Evolutionary conservation across 2,888 invertebrate species (phyloP).

Genomic region (Caenorhabditis wallacei): DNA sequence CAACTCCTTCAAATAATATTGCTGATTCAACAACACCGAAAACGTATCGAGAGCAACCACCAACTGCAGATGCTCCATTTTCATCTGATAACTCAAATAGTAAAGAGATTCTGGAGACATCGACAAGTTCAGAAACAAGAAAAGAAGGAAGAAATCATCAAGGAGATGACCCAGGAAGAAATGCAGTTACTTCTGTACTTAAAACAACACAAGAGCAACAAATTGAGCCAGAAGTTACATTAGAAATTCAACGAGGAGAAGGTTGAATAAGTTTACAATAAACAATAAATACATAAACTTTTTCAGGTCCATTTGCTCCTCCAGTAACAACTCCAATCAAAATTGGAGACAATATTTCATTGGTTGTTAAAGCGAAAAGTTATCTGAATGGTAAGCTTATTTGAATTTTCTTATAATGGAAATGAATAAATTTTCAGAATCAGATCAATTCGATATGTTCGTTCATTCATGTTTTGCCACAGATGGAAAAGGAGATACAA

Average conservation of each 20-base stretch:
- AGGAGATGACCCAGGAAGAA: conserved; percentile 27
- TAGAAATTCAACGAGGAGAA: conserved; percentile 80
- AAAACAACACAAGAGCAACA: conserved; percentile 67
- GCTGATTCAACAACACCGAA: conserved; percentile 47
- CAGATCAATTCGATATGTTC: conserved; percentile 80
- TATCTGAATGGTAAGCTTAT: conserved; percentile 60
- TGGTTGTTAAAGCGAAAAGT: conserved; percentile 78
- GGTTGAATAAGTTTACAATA: conserved; percentile 40
- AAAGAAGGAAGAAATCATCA: not conserved
- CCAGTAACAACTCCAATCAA: conserved; percentile 77
- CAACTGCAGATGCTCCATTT: conserved; percentile 62
- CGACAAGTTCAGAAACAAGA: conserved; percentile 4
- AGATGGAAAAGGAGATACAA: conserved; percentile 78
- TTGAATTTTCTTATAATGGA: not conserved
- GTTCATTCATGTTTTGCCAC: conserved; percentile 82
- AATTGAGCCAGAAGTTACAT: conserved; percentile 70
- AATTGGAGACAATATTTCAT: conserved; percentile 81
- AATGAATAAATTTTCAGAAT: conserved; percentile 67
- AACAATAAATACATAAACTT: not conserved
- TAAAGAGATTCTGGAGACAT: conserved; percentile 42
- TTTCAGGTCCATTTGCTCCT: conserved; percentile 73
- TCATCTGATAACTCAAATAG: conserved; percentile 54
- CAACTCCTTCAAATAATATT: conserved; percentile 10
- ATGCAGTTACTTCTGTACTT: conserved; percentile 51
- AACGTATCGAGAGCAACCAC: conserved; percentile 65